phyloP scores from a whole-genome alignment of 2,113 vertebrate genomes.

The Canis aureus region DNA sequence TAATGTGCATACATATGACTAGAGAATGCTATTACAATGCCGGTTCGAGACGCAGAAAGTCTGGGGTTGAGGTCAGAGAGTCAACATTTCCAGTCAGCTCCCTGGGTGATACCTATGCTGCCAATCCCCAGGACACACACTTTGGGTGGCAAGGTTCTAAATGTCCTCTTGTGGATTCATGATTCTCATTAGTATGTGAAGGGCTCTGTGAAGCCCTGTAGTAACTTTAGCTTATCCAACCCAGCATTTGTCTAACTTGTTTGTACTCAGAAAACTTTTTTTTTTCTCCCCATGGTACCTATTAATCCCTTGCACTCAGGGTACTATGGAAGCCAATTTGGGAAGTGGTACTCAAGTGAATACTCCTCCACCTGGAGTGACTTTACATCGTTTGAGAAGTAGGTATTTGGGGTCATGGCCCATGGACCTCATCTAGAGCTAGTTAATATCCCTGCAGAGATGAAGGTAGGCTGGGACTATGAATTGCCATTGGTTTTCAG shows the following conservation, averaged over 20 bases:
- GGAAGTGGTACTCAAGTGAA: slow-evolving; percentile 55
- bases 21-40: background rate
- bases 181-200: slow-evolving; percentile 66
- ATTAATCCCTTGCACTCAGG: slow-evolving; percentile 48
- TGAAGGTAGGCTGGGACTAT: slow-evolving; percentile 4
- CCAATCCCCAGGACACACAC: slow-evolving; percentile 12
- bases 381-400: slow-evolving; percentile 42
- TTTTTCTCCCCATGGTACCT: background rate
- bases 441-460: slow-evolving; percentile 65
- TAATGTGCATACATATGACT: background rate
- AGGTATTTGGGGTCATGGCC: slow-evolving; percentile 34
- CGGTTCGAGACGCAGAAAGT: slow-evolving; percentile 17
- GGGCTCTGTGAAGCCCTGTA: slow-evolving; percentile 50
- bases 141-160: slow-evolving; percentile 50
- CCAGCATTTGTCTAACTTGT: slow-evolving; percentile 58
- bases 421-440: slow-evolving; percentile 38
- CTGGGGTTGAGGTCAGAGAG: background rate
- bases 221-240: slow-evolving; percentile 61
- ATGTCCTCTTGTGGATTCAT: slow-evolving; percentile 53
- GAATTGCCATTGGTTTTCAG: slow-evolving; percentile 63
- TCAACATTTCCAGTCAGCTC: slow-evolving; percentile 51
- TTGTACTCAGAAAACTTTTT: slow-evolving; percentile 60
- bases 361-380: slow-evolving; percentile 52
- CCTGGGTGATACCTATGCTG: background rate
- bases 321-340: slow-evolving; percentile 44